These are phyloP conservation scores for Caenorhabditis panamensis DNA, from an alignment of 2,888 invertebrate genomes.

Conservation along the genomic window DNA sequence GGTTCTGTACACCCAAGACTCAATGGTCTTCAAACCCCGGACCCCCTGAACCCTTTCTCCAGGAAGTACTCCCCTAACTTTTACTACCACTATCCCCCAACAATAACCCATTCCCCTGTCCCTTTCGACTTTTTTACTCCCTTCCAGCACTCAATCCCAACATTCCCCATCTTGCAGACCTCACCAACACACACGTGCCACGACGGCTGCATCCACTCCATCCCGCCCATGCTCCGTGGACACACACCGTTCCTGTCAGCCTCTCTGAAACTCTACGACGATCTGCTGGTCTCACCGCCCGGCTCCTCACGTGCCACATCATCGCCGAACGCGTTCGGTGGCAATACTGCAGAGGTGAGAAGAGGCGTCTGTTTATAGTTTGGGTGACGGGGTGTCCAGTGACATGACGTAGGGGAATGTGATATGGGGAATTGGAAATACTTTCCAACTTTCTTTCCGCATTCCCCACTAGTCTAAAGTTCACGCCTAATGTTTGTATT, in stretches of 20 bases:
- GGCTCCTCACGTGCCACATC: constrained; percentile 44
- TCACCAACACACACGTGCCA: constrained; percentile 66
- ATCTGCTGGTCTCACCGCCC: constrained; percentile 67
- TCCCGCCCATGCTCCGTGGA: constrained; percentile 70
- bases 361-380: constrained; percentile 16
- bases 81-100: constrained; percentile 8
- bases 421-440: not conserved
- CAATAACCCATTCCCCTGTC: not conserved
- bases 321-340: constrained; percentile 62
- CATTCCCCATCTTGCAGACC: constrained; percentile 47
- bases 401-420: constrained; percentile 12
- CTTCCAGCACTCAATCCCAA: constrained; percentile 15
- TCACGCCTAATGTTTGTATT: not conserved
- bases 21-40: no score
- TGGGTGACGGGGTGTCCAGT: constrained; percentile 36
- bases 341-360: constrained; percentile 60
- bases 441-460: not conserved
- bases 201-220: constrained; percentile 62
- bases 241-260: constrained; percentile 73
- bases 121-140: constrained; percentile 25
- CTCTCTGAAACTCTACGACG: constrained; percentile 69
- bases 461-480: no score
- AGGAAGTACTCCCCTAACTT: no score
- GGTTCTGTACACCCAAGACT: no score
- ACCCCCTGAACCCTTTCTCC: no score